Conservation (phyloP, 2,113 vertebrate species). For the Mixornis gularis region DNA sequence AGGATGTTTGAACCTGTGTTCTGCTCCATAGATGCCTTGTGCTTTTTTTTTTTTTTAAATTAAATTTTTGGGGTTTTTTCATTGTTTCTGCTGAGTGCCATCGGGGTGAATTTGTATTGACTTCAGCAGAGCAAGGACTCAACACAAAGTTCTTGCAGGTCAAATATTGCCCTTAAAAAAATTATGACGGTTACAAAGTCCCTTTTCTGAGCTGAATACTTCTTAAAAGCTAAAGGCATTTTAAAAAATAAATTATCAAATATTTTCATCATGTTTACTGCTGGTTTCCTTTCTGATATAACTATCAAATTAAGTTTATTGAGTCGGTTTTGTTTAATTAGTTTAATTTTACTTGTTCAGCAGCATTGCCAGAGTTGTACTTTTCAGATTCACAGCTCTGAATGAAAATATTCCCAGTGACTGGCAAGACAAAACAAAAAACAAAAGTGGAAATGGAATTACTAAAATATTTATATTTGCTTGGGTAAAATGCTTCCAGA, state of each 20-base stretch:
- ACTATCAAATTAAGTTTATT: neutral
- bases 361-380: slow-evolving; percentile 12
- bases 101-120: neutral
- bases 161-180: neutral
- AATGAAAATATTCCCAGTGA: slow-evolving; percentile 32
- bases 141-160: neutral
- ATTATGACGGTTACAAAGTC: neutral
- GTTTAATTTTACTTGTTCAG: slow-evolving; percentile 30
- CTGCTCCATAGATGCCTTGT: neutral
- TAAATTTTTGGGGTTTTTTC: neutral
- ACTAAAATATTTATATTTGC: slow-evolving; percentile 14
- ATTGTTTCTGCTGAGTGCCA: neutral
- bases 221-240: neutral
- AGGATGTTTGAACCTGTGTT: neutral
- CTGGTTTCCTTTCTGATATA: neutral
- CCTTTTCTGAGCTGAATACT: neutral
- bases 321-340: slow-evolving; percentile 42
- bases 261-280: neutral
- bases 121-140: neutral
- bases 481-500: slow-evolving; percentile 19
- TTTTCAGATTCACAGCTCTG: slow-evolving; percentile 34
- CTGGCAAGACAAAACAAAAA: slow-evolving; percentile 27
- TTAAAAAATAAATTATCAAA: neutral
- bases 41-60: too few relatives aligned
- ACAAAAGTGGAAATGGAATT: slow-evolving; percentile 3